Percentiles rank a stretch among this genome's conserved stretches.
Conservation (phyloP, 2,888 invertebrate species). For the Lasioglossum villosulum region DNA sequence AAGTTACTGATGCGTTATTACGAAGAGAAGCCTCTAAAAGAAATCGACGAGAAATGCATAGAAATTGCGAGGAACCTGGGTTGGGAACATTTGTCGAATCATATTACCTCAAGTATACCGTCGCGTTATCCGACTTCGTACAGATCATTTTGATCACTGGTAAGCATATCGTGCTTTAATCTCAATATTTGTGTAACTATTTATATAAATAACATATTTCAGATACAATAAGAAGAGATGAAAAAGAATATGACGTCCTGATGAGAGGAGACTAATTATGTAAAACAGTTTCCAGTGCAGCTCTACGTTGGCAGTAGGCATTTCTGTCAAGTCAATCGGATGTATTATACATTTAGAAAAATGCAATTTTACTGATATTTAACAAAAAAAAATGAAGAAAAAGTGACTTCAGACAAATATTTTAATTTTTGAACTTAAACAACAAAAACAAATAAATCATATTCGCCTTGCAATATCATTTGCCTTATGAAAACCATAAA, state of each 20-base stretch:
- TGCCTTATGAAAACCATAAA: conserved; percentile 31
- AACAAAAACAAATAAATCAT: conserved; percentile 43
- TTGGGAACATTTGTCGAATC: conserved; percentile 89
- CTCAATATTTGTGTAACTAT: neutral
- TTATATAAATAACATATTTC: conserved; percentile 28
- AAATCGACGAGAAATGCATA: conserved; percentile 89
- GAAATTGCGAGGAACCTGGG: conserved; percentile 89
- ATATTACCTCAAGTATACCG: conserved; percentile 87
- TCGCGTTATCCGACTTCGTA: conserved; percentile 89
- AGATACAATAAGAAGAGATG: conserved; percentile 46
- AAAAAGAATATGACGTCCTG: conserved; percentile 44
- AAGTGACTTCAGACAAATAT: conserved; percentile 43
- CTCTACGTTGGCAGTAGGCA: conserved; percentile 54
- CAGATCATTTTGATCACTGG: conserved; percentile 88
- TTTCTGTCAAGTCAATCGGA: conserved; percentile 53
- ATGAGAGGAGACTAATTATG: conserved; percentile 55
- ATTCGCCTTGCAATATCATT: conserved; percentile 42
- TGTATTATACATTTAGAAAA: conserved; percentile 67
- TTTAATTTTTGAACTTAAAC: conserved; percentile 46
- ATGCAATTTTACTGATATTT: conserved; percentile 60
- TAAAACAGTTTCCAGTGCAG: conserved; percentile 59
- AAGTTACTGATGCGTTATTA: conserved; percentile 91
- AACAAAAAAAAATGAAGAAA: conserved; percentile 15
- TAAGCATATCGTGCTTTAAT: conserved; percentile 26
- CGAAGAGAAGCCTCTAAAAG: conserved; percentile 92